phyloP scores from a whole-genome alignment of 2,113 vertebrate species.

The Castor canadensis region DNA sequence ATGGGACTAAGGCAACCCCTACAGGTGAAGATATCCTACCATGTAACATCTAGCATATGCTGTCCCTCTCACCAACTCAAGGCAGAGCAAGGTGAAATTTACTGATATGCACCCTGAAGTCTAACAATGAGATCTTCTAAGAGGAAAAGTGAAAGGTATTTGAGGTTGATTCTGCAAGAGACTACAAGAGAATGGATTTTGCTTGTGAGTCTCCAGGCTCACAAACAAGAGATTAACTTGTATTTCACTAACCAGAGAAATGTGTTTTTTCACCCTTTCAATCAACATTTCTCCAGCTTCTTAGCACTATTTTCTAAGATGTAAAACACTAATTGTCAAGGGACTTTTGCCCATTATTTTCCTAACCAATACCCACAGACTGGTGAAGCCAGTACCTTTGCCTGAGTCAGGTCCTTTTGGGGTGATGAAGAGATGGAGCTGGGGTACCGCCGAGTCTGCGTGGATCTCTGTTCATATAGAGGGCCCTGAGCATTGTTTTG shows the following conservation, averaged over 20 bases:
- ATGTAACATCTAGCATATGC: not conserved
- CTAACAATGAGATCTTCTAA: not conserved
- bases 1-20: not conserved
- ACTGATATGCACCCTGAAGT: not conserved
- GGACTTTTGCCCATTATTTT: not conserved
- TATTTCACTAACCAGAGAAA: constrained; percentile 54
- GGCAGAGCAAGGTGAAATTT: constrained; percentile 3
- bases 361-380: not conserved
- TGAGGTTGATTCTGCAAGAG: constrained; percentile 29
- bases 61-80: not conserved
- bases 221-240: constrained; percentile 12
- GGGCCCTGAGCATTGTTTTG: constrained; percentile 90
- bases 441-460: constrained; percentile 93
- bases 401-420: constrained; percentile 95
- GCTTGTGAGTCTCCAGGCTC: not conserved
- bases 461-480: constrained; percentile 95
- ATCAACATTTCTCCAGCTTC: constrained; percentile 1
- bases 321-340: not conserved
- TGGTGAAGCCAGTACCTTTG: constrained; percentile 88
- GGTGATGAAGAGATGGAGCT: constrained; percentile 89
- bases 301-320: constrained; percentile 37
- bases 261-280: not conserved
- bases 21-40: not conserved
- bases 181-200: constrained; percentile 48
- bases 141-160: constrained; percentile 10